Evolutionary conservation across 2,888 invertebrate genomes (phyloP).

Genomic region (Luperina testacea): DNA sequence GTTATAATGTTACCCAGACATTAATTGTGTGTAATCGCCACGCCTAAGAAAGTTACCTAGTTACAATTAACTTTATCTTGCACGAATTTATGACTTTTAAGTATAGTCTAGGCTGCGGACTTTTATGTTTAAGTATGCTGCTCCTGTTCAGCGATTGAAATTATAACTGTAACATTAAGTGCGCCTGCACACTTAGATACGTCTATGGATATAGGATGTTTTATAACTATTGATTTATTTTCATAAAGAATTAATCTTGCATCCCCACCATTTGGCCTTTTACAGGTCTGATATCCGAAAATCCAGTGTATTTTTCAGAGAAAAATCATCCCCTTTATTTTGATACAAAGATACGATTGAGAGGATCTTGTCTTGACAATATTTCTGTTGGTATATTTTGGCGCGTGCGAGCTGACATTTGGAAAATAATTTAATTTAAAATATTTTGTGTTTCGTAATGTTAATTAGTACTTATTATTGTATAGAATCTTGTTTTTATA

Average conservation of each 20-base stretch:
- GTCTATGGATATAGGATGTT: conserved; percentile 10
- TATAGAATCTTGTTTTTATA: too few relatives aligned
- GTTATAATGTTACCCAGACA: conserved; percentile 41
- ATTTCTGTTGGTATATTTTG: too few relatives aligned
- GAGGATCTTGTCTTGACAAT: neutral
- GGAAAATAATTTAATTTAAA: too few relatives aligned
- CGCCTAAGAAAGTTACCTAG: conserved; percentile 40
- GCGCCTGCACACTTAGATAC: conserved; percentile 20
- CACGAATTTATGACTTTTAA: conserved; percentile 55
- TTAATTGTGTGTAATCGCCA: conserved; percentile 23
- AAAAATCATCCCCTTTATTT: neutral
- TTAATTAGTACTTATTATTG: too few relatives aligned
- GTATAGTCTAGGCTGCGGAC: conserved; percentile 42
- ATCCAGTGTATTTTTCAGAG: neutral
- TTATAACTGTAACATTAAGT: conserved; percentile 44
- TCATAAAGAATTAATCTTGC: neutral
- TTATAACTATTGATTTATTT: conserved; percentile 32
- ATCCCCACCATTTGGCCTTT: neutral
- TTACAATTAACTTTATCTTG: conserved; percentile 56
- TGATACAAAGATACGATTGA: neutral
- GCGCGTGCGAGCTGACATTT: too few relatives aligned
- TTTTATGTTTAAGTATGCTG: conserved; percentile 35
- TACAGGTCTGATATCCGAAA: neutral
- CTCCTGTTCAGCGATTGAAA: conserved; percentile 41
- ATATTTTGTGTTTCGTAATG: too few relatives aligned